Conservation (phyloP, 2,113 vertebrate genomes). For the Pseudopipra pipra region DNA sequence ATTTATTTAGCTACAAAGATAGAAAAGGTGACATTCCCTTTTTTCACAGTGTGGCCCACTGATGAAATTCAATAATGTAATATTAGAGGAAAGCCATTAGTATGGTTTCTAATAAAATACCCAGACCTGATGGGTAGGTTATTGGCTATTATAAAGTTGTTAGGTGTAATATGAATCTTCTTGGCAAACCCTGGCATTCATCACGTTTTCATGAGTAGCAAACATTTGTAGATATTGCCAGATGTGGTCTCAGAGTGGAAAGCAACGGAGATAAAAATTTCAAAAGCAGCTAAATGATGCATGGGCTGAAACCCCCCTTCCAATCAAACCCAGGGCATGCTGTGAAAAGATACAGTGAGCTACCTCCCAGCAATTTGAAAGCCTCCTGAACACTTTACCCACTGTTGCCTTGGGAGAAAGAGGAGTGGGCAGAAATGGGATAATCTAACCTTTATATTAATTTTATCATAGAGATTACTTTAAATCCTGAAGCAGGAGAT, state of each 20-base stretch:
- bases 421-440: not conserved
- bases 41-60: not conserved
- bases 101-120: slow-evolving; percentile 11
- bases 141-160: slow-evolving; percentile 49
- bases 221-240: slow-evolving; percentile 22
- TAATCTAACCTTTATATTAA: slow-evolving; percentile 17
- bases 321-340: not conserved
- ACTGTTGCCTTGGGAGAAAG: not conserved
- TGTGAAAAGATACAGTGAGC: not conserved
- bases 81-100: not conserved
- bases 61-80: not conserved
- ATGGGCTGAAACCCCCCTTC: slow-evolving; percentile 29
- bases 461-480: slow-evolving; percentile 13
- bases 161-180: slow-evolving; percentile 30
- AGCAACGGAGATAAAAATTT: slow-evolving; percentile 52
- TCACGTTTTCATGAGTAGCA: not conserved
- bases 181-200: not conserved
- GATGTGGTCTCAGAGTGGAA: slow-evolving; percentile 19
- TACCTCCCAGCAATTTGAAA: not conserved
- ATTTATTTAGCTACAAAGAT: not conserved
- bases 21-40: not conserved
- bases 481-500: not conserved
- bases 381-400: not conserved
- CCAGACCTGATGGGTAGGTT: not conserved
- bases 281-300: slow-evolving; percentile 47